These are phyloP conservation scores for Melolontha melolontha DNA, from an alignment of 2,888 invertebrate species.

Conservation along the genomic window DNA sequence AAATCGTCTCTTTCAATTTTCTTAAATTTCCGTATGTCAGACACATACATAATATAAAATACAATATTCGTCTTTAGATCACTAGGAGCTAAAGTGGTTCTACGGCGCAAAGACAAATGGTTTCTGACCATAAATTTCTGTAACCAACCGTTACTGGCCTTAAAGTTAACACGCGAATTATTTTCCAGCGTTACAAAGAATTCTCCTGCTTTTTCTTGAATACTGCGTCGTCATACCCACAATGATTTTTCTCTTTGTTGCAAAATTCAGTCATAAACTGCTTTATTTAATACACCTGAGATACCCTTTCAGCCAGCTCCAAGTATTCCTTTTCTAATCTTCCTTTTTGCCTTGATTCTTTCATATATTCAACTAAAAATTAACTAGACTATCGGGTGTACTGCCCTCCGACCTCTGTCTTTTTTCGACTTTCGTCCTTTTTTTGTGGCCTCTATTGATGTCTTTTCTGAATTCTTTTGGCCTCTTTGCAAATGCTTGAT, in stretches of 20 bases:
- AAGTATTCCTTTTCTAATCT: constrained; percentile 10
- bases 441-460: too few species aligned
- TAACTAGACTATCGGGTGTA: too few species aligned
- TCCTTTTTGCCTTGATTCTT: too few species aligned
- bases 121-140: constrained; percentile 7
- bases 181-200: too few species aligned
- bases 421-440: too few species aligned
- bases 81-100: constrained; percentile 13
- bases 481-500: too few species aligned
- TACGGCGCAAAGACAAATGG: constrained; percentile 14
- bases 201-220: constrained; percentile 2
- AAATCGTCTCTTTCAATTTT: constrained; percentile 13
- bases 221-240: constrained; percentile 1
- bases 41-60: constrained; percentile 15
- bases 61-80: constrained; percentile 12
- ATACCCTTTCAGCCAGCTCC: background rate
- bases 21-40: background rate
- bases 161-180: constrained; percentile 1
- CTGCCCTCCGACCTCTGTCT: too few species aligned
- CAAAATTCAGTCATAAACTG: constrained; percentile 14
- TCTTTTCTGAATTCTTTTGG: too few species aligned
- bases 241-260: constrained; percentile 12
- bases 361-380: too few species aligned
- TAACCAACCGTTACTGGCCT: constrained; percentile 8
- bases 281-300: constrained; percentile 6